phyloP scores from a whole-genome alignment of 2,797 vertebrate species.

The Garrulus glandarius region DNA sequence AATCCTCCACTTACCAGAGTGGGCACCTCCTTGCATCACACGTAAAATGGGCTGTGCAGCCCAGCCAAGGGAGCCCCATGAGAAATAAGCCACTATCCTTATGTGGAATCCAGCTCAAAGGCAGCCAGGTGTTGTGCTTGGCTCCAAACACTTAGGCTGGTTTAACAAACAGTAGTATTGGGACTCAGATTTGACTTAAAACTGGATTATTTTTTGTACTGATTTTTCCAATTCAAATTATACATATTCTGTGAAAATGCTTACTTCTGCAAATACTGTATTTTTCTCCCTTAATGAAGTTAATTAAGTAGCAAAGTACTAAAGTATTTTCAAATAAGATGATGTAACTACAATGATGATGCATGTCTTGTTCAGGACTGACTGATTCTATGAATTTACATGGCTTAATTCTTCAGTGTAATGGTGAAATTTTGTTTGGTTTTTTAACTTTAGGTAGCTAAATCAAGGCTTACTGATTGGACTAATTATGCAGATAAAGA shows the following conservation, averaged over 20 bases:
- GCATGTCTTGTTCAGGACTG: neutral
- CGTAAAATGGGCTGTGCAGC: fast-evolving
- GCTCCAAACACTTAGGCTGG: neutral
- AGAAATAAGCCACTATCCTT: neutral
- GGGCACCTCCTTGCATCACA: neutral
- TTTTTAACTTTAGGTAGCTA: neutral
- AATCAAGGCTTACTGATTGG: neutral
- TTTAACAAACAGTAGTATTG: neutral
- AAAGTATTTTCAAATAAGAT: neutral
- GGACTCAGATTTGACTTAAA: neutral
- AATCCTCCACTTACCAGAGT: neutral
- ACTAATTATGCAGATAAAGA: neutral
- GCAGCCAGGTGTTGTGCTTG: neutral
- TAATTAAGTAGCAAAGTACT: neutral
- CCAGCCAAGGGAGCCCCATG: neutral
- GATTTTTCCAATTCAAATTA: neutral
- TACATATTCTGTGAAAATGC: neutral
- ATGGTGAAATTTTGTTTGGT: neutral
- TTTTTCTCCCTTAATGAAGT: neutral
- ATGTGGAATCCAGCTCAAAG: neutral
- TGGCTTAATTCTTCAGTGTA: neutral
- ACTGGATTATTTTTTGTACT: fast-evolving
- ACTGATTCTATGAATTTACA: neutral
- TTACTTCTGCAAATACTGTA: neutral
- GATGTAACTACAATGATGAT: neutral